Evolutionary conservation across 2,888 invertebrate genomes (phyloP), one percentile per base, ranked within the genome.

Genomic region (Choreutis nemorana): DNA sequence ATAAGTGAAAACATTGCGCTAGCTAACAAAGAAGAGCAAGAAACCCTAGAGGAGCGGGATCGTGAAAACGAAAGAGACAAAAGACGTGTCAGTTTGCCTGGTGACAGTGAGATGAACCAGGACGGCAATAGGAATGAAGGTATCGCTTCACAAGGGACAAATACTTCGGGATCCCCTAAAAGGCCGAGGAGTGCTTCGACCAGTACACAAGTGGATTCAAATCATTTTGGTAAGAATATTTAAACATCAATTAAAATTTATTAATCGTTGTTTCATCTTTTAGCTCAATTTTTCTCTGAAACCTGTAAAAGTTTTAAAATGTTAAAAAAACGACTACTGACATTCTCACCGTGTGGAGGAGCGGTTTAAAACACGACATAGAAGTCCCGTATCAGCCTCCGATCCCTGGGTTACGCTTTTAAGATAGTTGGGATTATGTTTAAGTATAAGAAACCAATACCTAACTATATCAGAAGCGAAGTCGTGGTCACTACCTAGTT

Each of bases 191-290:
- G 89, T 71, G 86, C 90, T 40, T 88, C 89, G 20, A 89, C 89
- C 25, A 88, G 89, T 42, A 90, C 90, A 5, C 91, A 91, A 82
- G 90, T 91, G 45, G 91, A 92, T 65, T 87, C 88, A 26, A 88
- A 89, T 79, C 88, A 90, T 72, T 91, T 91, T 53, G 90, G 91
- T 91, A 75, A 81, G 81, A 51, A 29, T 25, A 7, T 23, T 28
- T 3, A 5, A 21, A 9, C 10, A 4, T 14, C 8, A 3, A 14
- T n/a, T 26, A 24, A 16, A 11, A 14, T 22, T 9, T 23, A 14
- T 9, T 14, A 8, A 21, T 21, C 7, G 18, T 7, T 18, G 18
- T 18, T 6, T 18, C n/a, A n/a, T n/a, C n/a, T n/a, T n/a, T n/a
- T n/a, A n/a, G n/a, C n/a, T n/a, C n/a, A n/a, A n/a, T n/a, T n/a